Conservation (phyloP, 2,113 vertebrate species). For the Nymphicus hollandicus region DNA sequence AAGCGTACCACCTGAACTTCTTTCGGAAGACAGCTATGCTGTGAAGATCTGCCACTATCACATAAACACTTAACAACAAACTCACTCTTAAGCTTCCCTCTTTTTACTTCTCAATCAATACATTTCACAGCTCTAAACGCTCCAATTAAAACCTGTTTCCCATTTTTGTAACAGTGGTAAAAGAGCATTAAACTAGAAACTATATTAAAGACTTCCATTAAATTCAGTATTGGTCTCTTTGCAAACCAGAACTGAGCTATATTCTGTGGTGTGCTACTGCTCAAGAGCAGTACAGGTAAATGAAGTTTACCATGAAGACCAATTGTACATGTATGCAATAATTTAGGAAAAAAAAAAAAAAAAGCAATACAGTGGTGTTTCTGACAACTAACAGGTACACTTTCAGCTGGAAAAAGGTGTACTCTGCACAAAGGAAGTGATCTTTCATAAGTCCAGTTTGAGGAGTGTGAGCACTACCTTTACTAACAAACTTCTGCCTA, state of each 20-base stretch:
- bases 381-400: not conserved
- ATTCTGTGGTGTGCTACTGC: not conserved
- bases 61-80: not conserved
- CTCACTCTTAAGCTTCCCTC: not conserved
- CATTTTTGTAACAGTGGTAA: not conserved
- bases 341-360: not conserved
- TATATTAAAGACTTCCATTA: not conserved
- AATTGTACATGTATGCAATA: not conserved
- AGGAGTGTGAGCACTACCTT: not conserved
- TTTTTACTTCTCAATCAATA: not conserved
- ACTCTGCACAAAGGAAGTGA: not conserved
- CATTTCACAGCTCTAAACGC: not conserved
- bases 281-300: not conserved
- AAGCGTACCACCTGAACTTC: not conserved
- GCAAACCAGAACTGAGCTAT: not conserved
- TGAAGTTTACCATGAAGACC: accelerated
- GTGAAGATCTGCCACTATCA: not conserved
- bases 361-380: not conserved
- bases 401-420: accelerated
- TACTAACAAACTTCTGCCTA: not conserved
- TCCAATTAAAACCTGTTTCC: not conserved
- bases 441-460: accelerated
- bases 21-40: not conserved
- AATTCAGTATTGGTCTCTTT: not conserved
- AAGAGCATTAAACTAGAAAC: not conserved